Percentiles rank a stretch among this genome's conserved stretches.
phyloP scores from a whole-genome alignment of 2,113 vertebrate species.

The Brachypteracias leptosomus region DNA sequence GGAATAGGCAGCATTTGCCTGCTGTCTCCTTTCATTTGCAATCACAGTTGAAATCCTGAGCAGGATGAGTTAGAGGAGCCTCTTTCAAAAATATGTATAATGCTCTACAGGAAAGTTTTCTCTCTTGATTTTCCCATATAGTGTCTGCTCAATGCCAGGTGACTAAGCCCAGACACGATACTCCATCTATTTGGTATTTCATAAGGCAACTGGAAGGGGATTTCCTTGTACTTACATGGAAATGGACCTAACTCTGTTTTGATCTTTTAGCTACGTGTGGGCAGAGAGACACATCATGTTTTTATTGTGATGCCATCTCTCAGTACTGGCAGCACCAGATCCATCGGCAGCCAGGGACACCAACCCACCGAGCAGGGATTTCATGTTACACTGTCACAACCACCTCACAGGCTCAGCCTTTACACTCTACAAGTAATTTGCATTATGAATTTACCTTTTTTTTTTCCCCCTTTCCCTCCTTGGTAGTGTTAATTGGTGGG shows the following conservation, averaged over 20 bases:
- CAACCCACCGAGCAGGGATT: neutral
- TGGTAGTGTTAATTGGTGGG: neutral
- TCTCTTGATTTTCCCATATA: neutral
- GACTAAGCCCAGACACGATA: neutral
- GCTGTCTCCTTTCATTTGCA: neutral
- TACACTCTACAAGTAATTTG: neutral
- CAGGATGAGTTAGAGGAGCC: neutral
- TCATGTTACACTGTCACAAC: neutral
- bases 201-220: neutral
- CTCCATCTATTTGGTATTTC: neutral
- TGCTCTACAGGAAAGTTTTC: neutral
- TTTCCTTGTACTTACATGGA: neutral
- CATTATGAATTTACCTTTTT: neutral
- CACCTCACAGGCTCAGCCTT: neutral
- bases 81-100: neutral
- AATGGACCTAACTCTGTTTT: neutral
- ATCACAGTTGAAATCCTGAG: neutral
- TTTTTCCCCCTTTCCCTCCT: neutral
- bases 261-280: neutral
- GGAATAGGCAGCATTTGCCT: neutral
- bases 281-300: neutral
- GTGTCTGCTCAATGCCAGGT: neutral
- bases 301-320: neutral
- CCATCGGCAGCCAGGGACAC: neutral
- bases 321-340: neutral